Base-by-base conservation (phyloP, 2,797 vertebrate genomes). In the Schizopygopsis malacanthus region DNA sequence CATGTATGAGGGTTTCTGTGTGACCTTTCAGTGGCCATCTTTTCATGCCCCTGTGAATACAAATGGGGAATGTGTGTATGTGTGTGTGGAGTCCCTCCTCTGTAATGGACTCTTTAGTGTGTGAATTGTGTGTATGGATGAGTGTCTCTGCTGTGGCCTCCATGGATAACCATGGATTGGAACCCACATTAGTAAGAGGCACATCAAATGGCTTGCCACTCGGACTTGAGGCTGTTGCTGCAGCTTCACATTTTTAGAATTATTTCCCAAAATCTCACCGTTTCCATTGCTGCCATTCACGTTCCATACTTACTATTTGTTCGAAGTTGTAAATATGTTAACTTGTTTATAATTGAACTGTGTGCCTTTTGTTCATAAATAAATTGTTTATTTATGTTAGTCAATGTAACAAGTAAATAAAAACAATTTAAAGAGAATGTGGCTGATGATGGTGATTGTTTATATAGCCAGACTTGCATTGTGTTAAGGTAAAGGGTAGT, bases 291-390 rank as follows among this genome's bases (percentile, higher is more conserved):
- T 79, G 88, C 89, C 88, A 88, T 92, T 92, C 89, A 90, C 89
- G 65, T 92, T 88, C 91, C 90, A 90, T 86, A 87, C 87, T 91
- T 91, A 90, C 63, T 81, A 91, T 89, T 93, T 93, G 92, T 94
- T 91, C 94, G 94, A 95, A 95, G 89, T 89, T 97, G 96, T 97
- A 97, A 93, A 97, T 96, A 96, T 75, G 94, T 96, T 94, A 91
- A 91, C 94, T 95, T 96, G 96, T 97, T 97, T 96, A 96, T 97
- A 97, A 96, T 96, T 96, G 94, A 95, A 95, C 93, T 94, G 95
- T 95, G 96, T 97, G 96, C 96, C 96, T 97, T 97, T 97, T 97
- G 96, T 96, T 97, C 95, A 97, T 96, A 97, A 96, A 94, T 79
- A 92, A 95, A 95, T 95, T 94, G 94, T 96, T 96, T 97, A 97